Percentiles rank a stretch among this genome's conserved stretches.
Evolutionary conservation across 2,888 invertebrate genomes (phyloP).

Genomic region (Volucella inanis): DNA sequence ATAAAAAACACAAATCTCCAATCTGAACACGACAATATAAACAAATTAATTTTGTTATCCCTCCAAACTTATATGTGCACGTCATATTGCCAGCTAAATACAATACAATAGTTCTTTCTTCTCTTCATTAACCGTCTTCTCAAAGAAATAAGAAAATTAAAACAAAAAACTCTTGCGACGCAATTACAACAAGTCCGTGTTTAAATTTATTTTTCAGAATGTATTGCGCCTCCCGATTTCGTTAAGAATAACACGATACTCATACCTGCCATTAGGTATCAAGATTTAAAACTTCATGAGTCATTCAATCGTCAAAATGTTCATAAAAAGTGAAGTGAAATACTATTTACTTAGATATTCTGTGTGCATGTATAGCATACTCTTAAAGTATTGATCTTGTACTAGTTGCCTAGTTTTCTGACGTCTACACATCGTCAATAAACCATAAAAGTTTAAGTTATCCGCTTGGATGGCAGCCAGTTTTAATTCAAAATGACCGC

Average conservation of each 20-base stretch:
- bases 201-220: not conserved
- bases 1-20: too few relatives aligned
- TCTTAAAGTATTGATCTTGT: slow-evolving; percentile 32
- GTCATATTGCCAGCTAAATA: slow-evolving; percentile 4
- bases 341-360: slow-evolving; percentile 49
- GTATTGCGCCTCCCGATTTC: slow-evolving; percentile 29
- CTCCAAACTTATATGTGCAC: slow-evolving; percentile 3
- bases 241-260: not conserved
- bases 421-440: slow-evolving; percentile 45
- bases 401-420: slow-evolving; percentile 52
- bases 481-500: slow-evolving; percentile 51
- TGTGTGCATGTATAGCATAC: slow-evolving; percentile 1
- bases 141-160: not conserved
- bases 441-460: slow-evolving; percentile 43
- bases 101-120: not conserved
- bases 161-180: slow-evolving; percentile 8
- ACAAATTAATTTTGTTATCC: slow-evolving; percentile 17
- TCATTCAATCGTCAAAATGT: slow-evolving; percentile 38
- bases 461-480: slow-evolving; percentile 33
- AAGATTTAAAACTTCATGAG: slow-evolving; percentile 20
- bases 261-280: slow-evolving; percentile 1
- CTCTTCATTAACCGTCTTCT: slow-evolving; percentile 31
- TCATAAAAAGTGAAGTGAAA: slow-evolving; percentile 43
- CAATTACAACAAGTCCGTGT: not conserved
- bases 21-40: not conserved